Conservation (phyloP, 1,140 invertebrate genomes). For the Harpegnathos saltator region DNA sequence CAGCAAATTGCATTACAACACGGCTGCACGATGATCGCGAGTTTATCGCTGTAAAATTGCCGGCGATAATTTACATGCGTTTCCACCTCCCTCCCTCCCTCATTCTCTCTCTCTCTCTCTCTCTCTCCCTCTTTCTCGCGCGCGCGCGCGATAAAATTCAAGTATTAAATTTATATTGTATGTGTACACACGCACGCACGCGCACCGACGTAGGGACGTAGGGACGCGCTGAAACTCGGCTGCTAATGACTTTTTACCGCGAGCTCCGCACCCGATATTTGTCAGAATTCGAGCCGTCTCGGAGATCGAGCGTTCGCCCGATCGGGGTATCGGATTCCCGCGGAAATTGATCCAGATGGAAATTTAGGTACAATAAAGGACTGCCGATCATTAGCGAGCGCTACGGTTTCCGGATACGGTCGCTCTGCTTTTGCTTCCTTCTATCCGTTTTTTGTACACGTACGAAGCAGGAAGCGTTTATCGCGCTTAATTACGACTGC, state of each 20-base stretch:
- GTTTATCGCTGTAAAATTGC: slow-evolving; percentile 38
- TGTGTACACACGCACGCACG: too few relatives aligned
- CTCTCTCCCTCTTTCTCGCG: too few relatives aligned
- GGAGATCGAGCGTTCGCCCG: neutral
- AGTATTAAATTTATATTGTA: neutral
- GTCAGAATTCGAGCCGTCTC: neutral
- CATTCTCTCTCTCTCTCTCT: too few relatives aligned
- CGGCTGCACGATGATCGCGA: slow-evolving; percentile 18
- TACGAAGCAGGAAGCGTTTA: neutral
- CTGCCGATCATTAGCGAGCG: neutral
- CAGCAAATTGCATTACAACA: slow-evolving; percentile 51
- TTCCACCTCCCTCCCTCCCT: too few relatives aligned
- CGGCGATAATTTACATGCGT: neutral
- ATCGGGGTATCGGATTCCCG: neutral
- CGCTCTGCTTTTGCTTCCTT: too few relatives aligned
- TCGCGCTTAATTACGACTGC: slow-evolving; percentile 27
- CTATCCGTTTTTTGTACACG: neutral
- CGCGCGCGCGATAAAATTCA: neutral
- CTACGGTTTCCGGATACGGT: neutral
- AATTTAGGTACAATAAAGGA: neutral
- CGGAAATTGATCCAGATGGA: neutral
- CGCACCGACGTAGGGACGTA: too few relatives aligned
- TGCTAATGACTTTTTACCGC: neutral
- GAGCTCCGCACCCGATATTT: neutral
- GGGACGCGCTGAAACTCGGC: neutral